Percentiles rank a stretch among this genome's conserved stretches.
phyloP scores from a whole-genome alignment of 2,888 invertebrate species.

The Amblyjoppa proteus region DNA sequence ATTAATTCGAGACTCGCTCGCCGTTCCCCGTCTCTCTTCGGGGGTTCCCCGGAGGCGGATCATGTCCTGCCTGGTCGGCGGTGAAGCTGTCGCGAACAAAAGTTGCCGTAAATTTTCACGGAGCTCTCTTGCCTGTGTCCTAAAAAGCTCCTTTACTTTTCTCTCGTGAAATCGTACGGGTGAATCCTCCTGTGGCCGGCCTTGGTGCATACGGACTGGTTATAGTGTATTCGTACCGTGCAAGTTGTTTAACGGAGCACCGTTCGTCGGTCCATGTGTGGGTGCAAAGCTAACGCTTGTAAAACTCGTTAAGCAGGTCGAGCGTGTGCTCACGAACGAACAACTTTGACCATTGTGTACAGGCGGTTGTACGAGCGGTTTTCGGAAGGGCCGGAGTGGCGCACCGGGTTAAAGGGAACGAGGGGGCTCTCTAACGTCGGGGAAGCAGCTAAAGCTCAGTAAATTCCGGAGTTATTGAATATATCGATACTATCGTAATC shows the following conservation, averaged over 20 bases:
- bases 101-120: conserved; percentile 34
- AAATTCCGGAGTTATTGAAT: conserved; percentile 38
- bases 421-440: conserved; percentile 20
- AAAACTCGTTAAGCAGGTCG: conserved; percentile 53
- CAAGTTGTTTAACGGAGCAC: conserved; percentile 31
- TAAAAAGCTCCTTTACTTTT: conserved; percentile 3
- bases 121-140: neutral
- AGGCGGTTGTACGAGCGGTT: conserved; percentile 22
- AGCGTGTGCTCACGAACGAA: conserved; percentile 43
- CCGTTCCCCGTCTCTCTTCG: neutral
- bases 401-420: conserved; percentile 29
- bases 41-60: neutral
- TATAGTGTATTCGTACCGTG: neutral
- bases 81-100: conserved; percentile 2
- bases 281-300: conserved; percentile 36
- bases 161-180: neutral
- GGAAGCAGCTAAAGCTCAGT: conserved; percentile 21
- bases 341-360: conserved; percentile 58
- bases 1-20: conserved; percentile 6
- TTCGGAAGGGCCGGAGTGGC: conserved; percentile 7
- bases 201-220: neutral
- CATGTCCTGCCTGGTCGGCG: neutral
- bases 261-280: neutral
- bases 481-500: conserved; percentile 30
- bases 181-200: neutral